These are phyloP conservation scores for Falco biarmicus DNA, from an alignment of 2,797 vertebrate species.

Conservation along the genomic window DNA sequence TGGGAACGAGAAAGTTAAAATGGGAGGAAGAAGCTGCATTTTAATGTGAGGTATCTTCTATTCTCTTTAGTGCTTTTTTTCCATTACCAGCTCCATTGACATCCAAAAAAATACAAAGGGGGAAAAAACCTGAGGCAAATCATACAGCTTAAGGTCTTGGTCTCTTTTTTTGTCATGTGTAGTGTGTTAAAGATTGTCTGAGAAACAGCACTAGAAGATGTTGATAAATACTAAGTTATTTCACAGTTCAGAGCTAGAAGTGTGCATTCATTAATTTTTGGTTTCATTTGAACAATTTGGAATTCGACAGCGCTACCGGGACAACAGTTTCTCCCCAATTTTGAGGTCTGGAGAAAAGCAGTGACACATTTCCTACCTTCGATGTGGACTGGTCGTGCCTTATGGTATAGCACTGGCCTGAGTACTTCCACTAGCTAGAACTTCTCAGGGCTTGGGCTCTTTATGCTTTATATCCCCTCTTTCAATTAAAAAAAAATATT, in stretches of 20 bases:
- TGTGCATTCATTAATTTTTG: background rate
- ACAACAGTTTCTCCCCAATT: background rate
- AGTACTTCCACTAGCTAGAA: background rate
- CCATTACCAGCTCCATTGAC: background rate
- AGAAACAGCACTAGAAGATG: background rate
- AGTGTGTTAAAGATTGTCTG: background rate
- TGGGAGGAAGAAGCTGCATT: background rate
- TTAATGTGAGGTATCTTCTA: background rate
- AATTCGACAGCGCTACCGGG: background rate
- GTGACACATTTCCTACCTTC: background rate
- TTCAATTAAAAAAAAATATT: background rate
- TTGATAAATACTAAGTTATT: background rate
- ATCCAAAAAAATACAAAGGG: background rate
- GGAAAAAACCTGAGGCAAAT: background rate
- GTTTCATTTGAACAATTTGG: background rate
- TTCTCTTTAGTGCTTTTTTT: background rate
- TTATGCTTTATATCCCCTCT: background rate
- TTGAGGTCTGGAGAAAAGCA: background rate
- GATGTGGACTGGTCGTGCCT: rapidly evolving
- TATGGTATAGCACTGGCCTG: background rate
- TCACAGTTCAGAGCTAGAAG: background rate
- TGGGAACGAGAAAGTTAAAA: background rate
- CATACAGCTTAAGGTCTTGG: background rate
- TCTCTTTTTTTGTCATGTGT: background rate
- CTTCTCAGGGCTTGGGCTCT: background rate